Percentiles rank a stretch among this genome's conserved stretches.
Conservation (phyloP, 1,140 invertebrate species). For the Sycobia sp. region DNA sequence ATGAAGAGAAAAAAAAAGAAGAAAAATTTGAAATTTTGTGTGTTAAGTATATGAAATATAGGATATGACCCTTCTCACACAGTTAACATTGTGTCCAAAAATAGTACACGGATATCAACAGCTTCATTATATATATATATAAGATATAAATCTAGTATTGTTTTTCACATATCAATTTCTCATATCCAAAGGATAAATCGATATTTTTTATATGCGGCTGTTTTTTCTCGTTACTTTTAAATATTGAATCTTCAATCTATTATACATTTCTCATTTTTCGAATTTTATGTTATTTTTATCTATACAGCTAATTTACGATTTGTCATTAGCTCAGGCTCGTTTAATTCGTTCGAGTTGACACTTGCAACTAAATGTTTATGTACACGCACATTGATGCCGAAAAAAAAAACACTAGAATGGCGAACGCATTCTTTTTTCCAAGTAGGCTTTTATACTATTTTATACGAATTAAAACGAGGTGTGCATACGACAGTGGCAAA, state of each 20-base stretch:
- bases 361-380: not conserved
- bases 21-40: too few relatives aligned
- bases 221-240: too few relatives aligned
- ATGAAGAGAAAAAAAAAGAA: too few relatives aligned
- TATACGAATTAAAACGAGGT: constrained; percentile 18
- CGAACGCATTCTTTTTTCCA: not conserved
- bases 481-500: constrained; percentile 13
- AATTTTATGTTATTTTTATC: not conserved
- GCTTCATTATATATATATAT: constrained; percentile 14
- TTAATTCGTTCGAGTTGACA: not conserved
- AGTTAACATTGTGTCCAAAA: constrained; percentile 10
- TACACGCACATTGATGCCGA: constrained; percentile 13
- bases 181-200: not conserved
- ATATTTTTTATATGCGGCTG: constrained; percentile 7
- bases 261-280: too few relatives aligned
- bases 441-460: constrained; percentile 24
- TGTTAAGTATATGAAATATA: constrained; percentile 6
- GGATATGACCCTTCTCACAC: constrained; percentile 8
- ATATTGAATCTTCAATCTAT: too few relatives aligned
- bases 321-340: not conserved
- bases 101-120: constrained; percentile 15
- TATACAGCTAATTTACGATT: not conserved
- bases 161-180: constrained; percentile 8
- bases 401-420: not conserved
- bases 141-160: too few relatives aligned